Base-by-base conservation (phyloP, 2,797 vertebrate genomes). In the Steatocranus sp. region DNA sequence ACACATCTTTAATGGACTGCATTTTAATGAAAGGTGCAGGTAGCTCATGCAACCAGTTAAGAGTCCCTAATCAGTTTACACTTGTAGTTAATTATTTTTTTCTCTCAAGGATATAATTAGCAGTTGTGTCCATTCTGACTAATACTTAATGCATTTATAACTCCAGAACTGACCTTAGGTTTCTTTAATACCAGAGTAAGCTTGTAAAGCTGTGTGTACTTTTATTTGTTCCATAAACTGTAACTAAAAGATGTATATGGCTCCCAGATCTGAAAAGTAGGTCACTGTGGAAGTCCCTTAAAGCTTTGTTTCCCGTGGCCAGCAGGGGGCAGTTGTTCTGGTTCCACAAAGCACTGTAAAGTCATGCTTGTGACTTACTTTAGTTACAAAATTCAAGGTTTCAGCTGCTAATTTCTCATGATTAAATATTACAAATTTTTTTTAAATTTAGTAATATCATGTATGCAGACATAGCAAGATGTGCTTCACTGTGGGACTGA, bases 281-380 rank as follows among this genome's bases (percentile, higher is more conserved):
- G 32, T 14, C 18, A 63, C 7, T 20, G 58, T 2, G 32, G 1
- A 63, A 38, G 34, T 63, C 18, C 34, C 61, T 38, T 15, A 38
- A 38, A 66, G n/a, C n/a, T 14, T 23, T 63, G n/a, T 23, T 38
- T 63, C 11, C n/a, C 3, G 0, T 38, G 11, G 34, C 34, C 61
- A 66, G 34, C 34, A 66, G 61, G 34, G 61, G 61, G 34, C 10
- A 38, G 61, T 14, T 10, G 18, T 49, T 63, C n/a, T 63, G 2
- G 11, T 66, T 3, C 7, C 34, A 9, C 4, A 9, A 66, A 66
- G 34, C 11, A 38, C 34, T 66, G 11, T 58, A 54, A 54, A 54
- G 51, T 54, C 53, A 54, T 27, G 14, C 53, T 17, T 6, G 5
- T 27, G 54, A 58, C 27, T 48, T 18, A 48, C 15, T 30, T 30